These are phyloP conservation scores for Ctena decussata DNA, from an alignment of 2,888 invertebrate species.

Conservation along the genomic window DNA sequence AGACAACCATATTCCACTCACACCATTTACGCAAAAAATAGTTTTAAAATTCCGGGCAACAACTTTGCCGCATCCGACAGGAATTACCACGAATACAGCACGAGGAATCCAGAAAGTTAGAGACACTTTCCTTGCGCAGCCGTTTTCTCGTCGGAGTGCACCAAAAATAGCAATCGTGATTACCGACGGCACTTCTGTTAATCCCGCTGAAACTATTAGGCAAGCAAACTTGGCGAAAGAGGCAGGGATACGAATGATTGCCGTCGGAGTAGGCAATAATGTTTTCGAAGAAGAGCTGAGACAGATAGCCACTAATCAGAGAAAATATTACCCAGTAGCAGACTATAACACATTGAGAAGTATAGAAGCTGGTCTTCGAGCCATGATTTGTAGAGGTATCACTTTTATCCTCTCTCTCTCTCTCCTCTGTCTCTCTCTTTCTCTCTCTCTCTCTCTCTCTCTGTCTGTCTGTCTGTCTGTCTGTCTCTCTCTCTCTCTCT, in stretches of 20 bases:
- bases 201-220: conserved; percentile 70
- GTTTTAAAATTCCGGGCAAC: conserved; percentile 60
- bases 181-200: conserved; percentile 79
- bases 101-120: conserved; percentile 64
- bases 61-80: conserved; percentile 66
- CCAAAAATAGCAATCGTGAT: conserved; percentile 78
- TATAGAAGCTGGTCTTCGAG: conserved; percentile 70
- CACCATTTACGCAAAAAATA: conserved; percentile 72
- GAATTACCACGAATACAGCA: conserved; percentile 69
- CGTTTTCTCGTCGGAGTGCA: conserved; percentile 57
- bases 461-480: conserved; percentile 5
- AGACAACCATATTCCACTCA: conserved; percentile 70
- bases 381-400: conserved; percentile 79
- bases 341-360: conserved; percentile 73
- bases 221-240: conserved; percentile 73
- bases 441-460: neutral
- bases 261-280: conserved; percentile 76
- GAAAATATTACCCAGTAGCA: conserved; percentile 72
- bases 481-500: conserved; percentile 36
- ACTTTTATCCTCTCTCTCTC: conserved; percentile 47
- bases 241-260: conserved; percentile 73
- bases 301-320: conserved; percentile 71
- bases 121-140: conserved; percentile 63
- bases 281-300: conserved; percentile 75
- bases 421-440: neutral